phyloP scores from a whole-genome alignment of 2,888 invertebrate genomes.

The Synanthedon tipuliformis region DNA sequence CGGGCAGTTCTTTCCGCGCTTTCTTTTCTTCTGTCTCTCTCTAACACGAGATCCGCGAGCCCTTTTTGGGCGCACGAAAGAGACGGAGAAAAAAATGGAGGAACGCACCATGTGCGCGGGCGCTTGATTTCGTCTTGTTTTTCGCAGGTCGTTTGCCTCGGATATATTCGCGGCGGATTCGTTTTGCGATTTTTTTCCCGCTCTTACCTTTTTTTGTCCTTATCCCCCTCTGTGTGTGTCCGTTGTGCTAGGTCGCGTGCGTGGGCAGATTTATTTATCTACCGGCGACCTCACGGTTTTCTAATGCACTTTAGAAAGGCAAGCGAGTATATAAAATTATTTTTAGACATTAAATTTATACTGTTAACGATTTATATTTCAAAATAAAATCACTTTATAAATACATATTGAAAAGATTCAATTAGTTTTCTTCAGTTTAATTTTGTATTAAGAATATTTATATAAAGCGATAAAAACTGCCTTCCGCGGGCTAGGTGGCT shows the following conservation, averaged over 20 bases:
- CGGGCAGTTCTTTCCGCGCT: constrained; percentile 56
- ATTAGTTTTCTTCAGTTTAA: too few species aligned
- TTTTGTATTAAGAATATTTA: too few species aligned
- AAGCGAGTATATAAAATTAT: constrained; percentile 1
- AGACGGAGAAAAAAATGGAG: constrained; percentile 58
- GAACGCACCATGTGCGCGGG: constrained; percentile 64
- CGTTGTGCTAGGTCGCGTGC: constrained; percentile 55
- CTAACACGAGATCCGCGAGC: constrained; percentile 19
- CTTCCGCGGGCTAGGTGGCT: too few species aligned
- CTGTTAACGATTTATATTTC: neutral
- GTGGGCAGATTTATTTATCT: constrained; percentile 44
- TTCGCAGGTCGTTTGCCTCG: constrained; percentile 64
- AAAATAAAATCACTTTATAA: too few species aligned
- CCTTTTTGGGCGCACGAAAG: constrained; percentile 54
- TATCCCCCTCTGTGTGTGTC: constrained; percentile 40
- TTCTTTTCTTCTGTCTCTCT: constrained; percentile 52
- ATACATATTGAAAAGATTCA: too few species aligned
- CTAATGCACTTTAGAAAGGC: constrained; percentile 7
- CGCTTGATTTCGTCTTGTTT: constrained; percentile 60
- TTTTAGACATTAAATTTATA: constrained; percentile 5
- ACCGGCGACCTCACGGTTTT: constrained; percentile 5
- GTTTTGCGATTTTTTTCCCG: constrained; percentile 28
- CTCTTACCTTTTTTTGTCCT: constrained; percentile 33
- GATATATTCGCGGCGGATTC: constrained; percentile 43
- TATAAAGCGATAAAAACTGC: too few species aligned